phyloP scores from a whole-genome alignment of 2,113 vertebrate genomes.

The Myotis yumanensis region DNA sequence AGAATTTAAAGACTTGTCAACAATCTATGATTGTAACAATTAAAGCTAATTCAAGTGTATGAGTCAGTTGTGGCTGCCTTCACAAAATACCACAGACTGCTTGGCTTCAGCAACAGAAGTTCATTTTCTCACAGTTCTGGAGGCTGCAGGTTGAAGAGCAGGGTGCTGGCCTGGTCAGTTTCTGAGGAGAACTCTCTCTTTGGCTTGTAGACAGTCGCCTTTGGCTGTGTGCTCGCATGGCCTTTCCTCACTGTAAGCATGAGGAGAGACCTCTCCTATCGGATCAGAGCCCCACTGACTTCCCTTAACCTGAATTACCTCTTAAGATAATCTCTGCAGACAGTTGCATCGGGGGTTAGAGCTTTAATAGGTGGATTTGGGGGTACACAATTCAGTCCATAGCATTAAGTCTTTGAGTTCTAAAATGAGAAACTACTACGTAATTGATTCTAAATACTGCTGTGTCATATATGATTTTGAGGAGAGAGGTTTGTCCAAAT shows the following conservation, averaged over 20 bases:
- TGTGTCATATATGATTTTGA: neutral
- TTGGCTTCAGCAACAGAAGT: neutral
- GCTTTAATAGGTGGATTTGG: neutral
- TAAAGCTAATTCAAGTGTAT: neutral
- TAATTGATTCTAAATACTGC: neutral
- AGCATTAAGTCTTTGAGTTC: neutral
- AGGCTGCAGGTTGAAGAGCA: neutral
- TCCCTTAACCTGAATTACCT: neutral
- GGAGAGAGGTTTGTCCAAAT: neutral
- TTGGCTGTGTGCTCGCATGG: neutral
- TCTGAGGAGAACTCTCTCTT: neutral
- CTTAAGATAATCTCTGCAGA: neutral
- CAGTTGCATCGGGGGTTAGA: neutral
- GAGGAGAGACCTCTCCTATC: no score
- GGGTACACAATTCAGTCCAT: neutral
- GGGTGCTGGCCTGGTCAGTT: no score
- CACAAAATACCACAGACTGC: neutral
- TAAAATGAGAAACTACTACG: neutral
- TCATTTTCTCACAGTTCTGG: neutral
- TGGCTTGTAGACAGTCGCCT: neutral
- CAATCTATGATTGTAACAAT: neutral
- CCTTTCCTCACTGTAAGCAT: rapidly evolving
- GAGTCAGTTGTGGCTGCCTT: neutral
- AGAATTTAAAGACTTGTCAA: neutral
- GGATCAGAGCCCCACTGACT: neutral